Percentiles rank a stretch among this genome's conserved stretches.
Conservation (phyloP, 1,140 invertebrate genomes). For the Ctenoplectra terminalis region DNA sequence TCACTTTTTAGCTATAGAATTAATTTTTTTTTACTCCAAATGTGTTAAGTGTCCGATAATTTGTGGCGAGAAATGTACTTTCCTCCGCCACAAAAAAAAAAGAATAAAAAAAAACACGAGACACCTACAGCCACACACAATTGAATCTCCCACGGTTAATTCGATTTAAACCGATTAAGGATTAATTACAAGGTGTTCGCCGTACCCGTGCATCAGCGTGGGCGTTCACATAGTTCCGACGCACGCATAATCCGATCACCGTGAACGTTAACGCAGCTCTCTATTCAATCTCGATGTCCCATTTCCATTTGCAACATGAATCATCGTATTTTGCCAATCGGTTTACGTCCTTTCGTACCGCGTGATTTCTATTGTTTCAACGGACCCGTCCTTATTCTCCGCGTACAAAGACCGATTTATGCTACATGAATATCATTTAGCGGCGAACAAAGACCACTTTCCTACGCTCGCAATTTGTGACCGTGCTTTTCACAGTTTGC, state of each 20-base stretch:
- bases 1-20: too few species aligned
- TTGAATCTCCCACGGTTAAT: conserved; percentile 30
- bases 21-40: too few species aligned
- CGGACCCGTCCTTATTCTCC: background rate
- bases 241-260: conserved; percentile 40
- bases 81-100: too few species aligned
- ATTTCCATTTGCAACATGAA: conserved; percentile 44
- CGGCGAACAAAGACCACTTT: background rate
- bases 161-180: conserved; percentile 41
- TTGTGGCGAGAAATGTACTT: too few species aligned
- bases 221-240: background rate
- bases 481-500: background rate
- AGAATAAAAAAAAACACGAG: too few species aligned
- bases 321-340: conserved; percentile 42
- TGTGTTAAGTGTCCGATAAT: too few species aligned
- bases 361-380: background rate
- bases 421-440: conserved; percentile 3
- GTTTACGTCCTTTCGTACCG: background rate
- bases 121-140: too few species aligned
- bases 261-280: background rate
- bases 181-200: conserved; percentile 41
- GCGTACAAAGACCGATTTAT: background rate
- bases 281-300: conserved; percentile 32
- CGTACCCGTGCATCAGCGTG: background rate
- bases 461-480: background rate